Conservation (phyloP, 2,888 invertebrate genomes). For the Dascillus cervinus region DNA sequence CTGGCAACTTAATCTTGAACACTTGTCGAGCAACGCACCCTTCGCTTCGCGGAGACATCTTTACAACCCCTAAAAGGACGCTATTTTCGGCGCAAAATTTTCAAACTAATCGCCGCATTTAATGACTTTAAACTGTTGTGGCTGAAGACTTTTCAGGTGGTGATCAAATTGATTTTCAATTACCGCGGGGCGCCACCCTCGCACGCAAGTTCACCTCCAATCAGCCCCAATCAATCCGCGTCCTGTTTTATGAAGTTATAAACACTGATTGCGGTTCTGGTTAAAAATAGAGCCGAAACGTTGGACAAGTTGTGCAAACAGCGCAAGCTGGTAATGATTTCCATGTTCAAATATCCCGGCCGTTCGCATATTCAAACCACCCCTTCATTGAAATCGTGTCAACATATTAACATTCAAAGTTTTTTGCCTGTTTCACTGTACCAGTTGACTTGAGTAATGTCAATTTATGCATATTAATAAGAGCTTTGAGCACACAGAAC, state of each 20-base stretch:
- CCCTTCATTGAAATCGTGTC: slow-evolving; percentile 23
- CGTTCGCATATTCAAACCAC: slow-evolving; percentile 11
- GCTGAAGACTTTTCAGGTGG: too few species aligned
- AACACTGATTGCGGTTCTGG: slow-evolving; percentile 35
- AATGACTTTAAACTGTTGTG: too few species aligned
- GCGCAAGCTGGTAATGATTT: slow-evolving; percentile 23
- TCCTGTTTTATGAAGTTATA: slow-evolving; percentile 32
- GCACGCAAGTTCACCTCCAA: slow-evolving; percentile 24
- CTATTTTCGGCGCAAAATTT: too few species aligned
- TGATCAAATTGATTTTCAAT: slow-evolving; percentile 30
- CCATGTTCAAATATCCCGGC: slow-evolving; percentile 24
- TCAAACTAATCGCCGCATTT: too few species aligned
- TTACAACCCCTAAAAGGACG: too few species aligned
- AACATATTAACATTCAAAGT: slow-evolving; percentile 29
- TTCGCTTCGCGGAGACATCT: too few species aligned
- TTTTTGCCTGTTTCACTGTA: slow-evolving; percentile 23
- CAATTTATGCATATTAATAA: slow-evolving; percentile 34
- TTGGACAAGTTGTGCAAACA: slow-evolving; percentile 23
- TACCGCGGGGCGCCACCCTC: slow-evolving; percentile 19
- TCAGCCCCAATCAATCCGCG: slow-evolving; percentile 25
- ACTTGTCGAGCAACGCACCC: too few species aligned
- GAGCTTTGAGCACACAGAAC: slow-evolving; percentile 15
- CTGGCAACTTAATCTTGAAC: slow-evolving; percentile 31
- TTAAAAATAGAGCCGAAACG: too few species aligned
- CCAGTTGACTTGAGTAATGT: slow-evolving; percentile 24